A percentile compares a stretch with the other conserved stretches of the same genome.
Evolutionary conservation across 2,113 vertebrate genomes (phyloP).

Genomic region (Callionymus lyra): DNA sequence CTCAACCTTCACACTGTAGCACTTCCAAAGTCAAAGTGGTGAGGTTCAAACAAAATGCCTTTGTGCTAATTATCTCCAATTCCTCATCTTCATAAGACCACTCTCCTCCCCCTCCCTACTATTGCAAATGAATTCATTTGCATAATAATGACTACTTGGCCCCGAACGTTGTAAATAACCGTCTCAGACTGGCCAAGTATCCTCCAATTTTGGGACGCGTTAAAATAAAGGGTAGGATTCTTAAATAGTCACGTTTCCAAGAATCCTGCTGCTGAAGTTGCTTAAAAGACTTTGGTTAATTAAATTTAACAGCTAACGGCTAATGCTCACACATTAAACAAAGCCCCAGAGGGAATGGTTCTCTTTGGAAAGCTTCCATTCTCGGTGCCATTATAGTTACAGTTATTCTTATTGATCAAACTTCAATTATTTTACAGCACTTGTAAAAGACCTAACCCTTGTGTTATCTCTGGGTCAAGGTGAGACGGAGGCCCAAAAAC

Average conservation of each 20-base stretch:
- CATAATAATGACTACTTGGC: constrained; percentile 64
- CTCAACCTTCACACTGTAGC: constrained; percentile 39
- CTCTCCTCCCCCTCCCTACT: constrained; percentile 22
- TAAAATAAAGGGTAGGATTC: constrained; percentile 37
- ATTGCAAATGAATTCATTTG: constrained; percentile 65
- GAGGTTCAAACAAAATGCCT: constrained; percentile 68
- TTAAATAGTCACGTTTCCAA: constrained; percentile 26
- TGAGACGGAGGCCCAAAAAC: no score
- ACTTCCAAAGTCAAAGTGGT: constrained; percentile 56
- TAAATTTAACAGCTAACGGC: no score
- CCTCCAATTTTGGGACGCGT: constrained; percentile 53
- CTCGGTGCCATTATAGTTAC: no score
- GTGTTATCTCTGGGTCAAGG: no score
- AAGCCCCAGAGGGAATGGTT: no score
- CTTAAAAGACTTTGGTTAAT: no score
- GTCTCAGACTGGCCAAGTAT: constrained; percentile 41
- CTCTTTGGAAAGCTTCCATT: no score
- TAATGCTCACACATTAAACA: no score
- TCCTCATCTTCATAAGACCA: constrained; percentile 62
- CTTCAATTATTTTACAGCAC: no score
- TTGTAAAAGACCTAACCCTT: no score
- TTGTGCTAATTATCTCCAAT: constrained; percentile 63
- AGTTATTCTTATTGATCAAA: no score
- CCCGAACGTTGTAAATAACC: constrained; percentile 47
- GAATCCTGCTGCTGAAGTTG: not conserved